Evolutionary conservation across 2,888 invertebrate genomes (phyloP), one percentile per base, ranked within the genome.

Genomic region (Nowickia ferox): DNA sequence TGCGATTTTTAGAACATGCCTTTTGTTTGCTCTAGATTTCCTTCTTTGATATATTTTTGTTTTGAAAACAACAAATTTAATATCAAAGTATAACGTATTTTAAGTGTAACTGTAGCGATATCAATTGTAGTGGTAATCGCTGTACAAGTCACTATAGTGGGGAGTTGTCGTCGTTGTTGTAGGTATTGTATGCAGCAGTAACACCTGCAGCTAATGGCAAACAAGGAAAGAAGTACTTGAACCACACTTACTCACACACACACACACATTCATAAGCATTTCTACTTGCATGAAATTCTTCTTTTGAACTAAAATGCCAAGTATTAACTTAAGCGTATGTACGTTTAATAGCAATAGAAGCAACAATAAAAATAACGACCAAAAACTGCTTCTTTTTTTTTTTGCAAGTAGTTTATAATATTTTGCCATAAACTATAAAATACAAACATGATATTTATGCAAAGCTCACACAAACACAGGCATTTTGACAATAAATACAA

Each of bases 171-270:
- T 30, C 30, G 5, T 30, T 30, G 30, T 30, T 30, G 30, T 30
- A 30, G 30, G 6, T 30, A 6, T 30, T 80, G 19, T n/a, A n/a
- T 53, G 63, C 69, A 63, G 17, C 63, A 55, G 76, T 53, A 72
- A 46, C 81, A 77, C 81, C 84, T 81, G 84, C 81, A 81, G 57
- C 74, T 81, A 85, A 85, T 85, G 69, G 81, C 77, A 57, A 68
- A 68, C 48, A n/a, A 30, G 30, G 46, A n/a, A 71, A 66, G 22
- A 68, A 69, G 48, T 13, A 77, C 59, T 80, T 84, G 38, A 79
- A 57, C 30, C 42, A n/a, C 51, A n/a, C 10, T 69, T 15, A 17
- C 22, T 51, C n/a, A 38, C 9, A 63, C 13, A 17, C 42, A 59
- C n/a, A 38, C 9, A 63, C 13, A 63, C 59, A 59, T 42, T 44